Base-by-base conservation (phyloP, 1,140 invertebrate genomes). In the Paralvinella palmiformis region DNA sequence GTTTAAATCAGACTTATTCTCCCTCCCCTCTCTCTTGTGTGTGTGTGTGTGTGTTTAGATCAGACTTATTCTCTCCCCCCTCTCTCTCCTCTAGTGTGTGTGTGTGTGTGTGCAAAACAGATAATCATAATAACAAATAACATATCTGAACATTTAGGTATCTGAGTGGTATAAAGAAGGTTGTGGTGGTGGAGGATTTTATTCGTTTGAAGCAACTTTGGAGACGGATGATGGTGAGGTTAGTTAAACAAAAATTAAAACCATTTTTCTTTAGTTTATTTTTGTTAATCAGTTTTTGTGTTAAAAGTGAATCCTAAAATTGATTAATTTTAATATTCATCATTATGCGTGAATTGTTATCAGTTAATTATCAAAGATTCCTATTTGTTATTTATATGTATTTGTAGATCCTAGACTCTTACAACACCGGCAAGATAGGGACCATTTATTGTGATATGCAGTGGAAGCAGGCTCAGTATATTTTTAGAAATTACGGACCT, bases 131-230 rank as follows among this genome's bases (percentile, higher is more conserved):
- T 22, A 53, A 22, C 24, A 13, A 22, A 53, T 53, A 59, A 15
- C 6, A 24, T 52, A 31, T 35, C 53, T 68, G 2, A 1, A 27
- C 29, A n/a, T 63, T 6, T 31, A 73, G 71, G 67, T 71, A 4
- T 57, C 62, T 48, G 71, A 73, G 36, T 68, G 66, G 71, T 71
- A 71, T 59, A 41, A 56, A 22, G 65, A 73, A 45, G 71, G 71
- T 4, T 48, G 48, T 1, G 65, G 68, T 63, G 71, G 68, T n/a
- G 71, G 71, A 5, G 71, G 71, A 29, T 69, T 65, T 63, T 73
- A 73, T 52, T 35, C 24, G 22, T 57, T 71, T 52, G 56, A 48
- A 22, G 70, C 64, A 2, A 5, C 22, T 2, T 45, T 73, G 3
- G 27, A 68, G 56, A 48, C 64, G 44, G 65, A 52, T 20, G 48